Percentiles rank a stretch among this genome's conserved stretches.
Conservation (phyloP, 2,888 invertebrate genomes). For the Drosophila emarginata region DNA sequence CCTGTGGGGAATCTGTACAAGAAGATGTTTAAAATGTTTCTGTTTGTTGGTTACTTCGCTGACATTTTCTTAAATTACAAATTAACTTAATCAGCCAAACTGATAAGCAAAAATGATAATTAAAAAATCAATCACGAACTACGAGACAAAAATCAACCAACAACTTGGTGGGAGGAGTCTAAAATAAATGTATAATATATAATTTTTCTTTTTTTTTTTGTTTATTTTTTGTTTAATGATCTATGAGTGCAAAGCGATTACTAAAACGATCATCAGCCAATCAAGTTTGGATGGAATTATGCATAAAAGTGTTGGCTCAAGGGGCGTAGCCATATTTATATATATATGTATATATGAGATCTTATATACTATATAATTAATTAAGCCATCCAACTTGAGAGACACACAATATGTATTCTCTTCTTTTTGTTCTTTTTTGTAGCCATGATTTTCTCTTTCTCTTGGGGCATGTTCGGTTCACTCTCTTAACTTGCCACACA, state of each 20-base stretch:
- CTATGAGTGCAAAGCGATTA: conserved; percentile 37
- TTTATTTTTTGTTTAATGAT: conserved; percentile 11
- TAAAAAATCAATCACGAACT: conserved; percentile 67
- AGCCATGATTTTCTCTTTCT: conserved; percentile 7
- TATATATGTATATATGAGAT: not conserved
- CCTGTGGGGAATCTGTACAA: conserved; percentile 7
- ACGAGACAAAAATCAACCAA: not conserved
- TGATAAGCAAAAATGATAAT: conserved; percentile 59
- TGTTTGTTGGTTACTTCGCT: not conserved
- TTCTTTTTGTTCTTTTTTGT: not conserved
- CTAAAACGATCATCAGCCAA: conserved; percentile 2
- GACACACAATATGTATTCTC: not conserved
- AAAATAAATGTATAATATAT: not conserved
- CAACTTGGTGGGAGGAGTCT: conserved; percentile 29
- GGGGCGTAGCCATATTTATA: conserved; percentile 28
- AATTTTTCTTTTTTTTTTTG: no score
- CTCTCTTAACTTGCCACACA: not conserved
- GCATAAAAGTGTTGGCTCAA: conserved; percentile 32
- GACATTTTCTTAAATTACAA: conserved; percentile 39
- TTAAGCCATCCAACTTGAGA: conserved; percentile 62
- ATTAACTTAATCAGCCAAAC: conserved; percentile 68
- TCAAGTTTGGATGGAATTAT: conserved; percentile 26
- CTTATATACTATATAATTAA: conserved; percentile 52
- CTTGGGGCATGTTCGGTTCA: not conserved
- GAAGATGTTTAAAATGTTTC: conserved; percentile 9